Conservation (phyloP, 2,113 vertebrate species). For the Triplophysa siluroides region DNA sequence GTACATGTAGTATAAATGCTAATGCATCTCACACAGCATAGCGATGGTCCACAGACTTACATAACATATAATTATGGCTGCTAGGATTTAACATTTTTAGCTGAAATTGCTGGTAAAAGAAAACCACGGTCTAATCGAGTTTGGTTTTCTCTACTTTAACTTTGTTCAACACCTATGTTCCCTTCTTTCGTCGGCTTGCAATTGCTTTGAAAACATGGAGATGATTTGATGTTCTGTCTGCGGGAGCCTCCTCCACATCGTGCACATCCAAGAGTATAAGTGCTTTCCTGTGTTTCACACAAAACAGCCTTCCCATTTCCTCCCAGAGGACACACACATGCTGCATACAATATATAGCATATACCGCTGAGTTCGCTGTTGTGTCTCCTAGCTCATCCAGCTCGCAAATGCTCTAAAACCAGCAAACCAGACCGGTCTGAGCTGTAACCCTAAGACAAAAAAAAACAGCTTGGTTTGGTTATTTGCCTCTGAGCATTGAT, state of each 20-base stretch:
- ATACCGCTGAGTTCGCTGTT: neutral
- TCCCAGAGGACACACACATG: neutral
- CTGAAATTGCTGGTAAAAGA: no score
- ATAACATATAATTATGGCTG: no score
- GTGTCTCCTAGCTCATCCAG: neutral
- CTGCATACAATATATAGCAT: neutral
- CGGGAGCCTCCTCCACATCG: neutral
- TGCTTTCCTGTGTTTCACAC: slow-evolving; percentile 52
- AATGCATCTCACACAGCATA: no score
- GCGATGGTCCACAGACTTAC: no score
- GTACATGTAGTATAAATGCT: no score
- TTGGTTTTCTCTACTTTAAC: neutral
- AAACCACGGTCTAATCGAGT: no score
- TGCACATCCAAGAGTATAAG: slow-evolving; percentile 32
- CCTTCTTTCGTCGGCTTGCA: neutral
- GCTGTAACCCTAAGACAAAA: no score
- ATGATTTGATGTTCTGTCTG: neutral
- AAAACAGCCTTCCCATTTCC: slow-evolving; percentile 2
- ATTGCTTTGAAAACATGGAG: neutral
- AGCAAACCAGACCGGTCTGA: neutral
- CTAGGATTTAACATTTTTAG: no score
- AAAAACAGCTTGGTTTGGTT: neutral
- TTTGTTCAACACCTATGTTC: neutral
- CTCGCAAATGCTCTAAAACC: no score
- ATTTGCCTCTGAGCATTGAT: neutral